These are phyloP conservation scores for Cyprinodon tularosa DNA, from an alignment of 2,113 vertebrate genomes.

Conservation along the genomic window DNA sequence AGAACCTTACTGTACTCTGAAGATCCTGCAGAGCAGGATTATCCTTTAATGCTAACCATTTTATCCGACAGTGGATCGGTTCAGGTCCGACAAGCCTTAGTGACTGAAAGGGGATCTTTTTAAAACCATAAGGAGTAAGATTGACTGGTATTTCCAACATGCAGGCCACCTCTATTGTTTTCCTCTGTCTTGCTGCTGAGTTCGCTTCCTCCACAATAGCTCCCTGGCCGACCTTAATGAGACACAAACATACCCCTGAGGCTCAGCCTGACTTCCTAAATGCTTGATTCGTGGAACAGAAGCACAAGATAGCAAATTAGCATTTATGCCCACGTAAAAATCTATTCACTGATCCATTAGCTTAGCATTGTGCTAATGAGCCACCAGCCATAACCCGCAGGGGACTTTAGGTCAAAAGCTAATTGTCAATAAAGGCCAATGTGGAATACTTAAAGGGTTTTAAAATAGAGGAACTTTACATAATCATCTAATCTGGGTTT, in stretches of 20 bases:
- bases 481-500: neutral
- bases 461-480: neutral
- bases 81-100: neutral
- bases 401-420: constrained; percentile 47
- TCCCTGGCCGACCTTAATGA: constrained; percentile 57
- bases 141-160: constrained; percentile 17
- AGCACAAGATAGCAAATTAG: constrained; percentile 57
- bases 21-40: constrained; percentile 5
- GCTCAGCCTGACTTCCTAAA: constrained; percentile 52
- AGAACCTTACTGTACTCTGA: neutral
- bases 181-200: constrained; percentile 28
- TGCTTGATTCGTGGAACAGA: constrained; percentile 43
- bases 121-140: constrained; percentile 21
- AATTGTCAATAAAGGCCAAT: constrained; percentile 30
- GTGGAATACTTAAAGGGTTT: neutral
- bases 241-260: constrained; percentile 61
- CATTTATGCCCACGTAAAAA: constrained; percentile 74
- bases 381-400: constrained; percentile 54
- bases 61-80: constrained; percentile 1
- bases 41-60: neutral
- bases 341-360: constrained; percentile 78
- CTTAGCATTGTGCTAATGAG: constrained; percentile 74
- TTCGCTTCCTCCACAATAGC: constrained; percentile 33
- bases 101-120: constrained; percentile 10
- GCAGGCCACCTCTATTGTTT: constrained; percentile 7